Percentiles rank a stretch among this genome's conserved stretches.
phyloP scores from a whole-genome alignment of 64 coral and sea anemone genomes.

The Stichodactyla helianthus region DNA sequence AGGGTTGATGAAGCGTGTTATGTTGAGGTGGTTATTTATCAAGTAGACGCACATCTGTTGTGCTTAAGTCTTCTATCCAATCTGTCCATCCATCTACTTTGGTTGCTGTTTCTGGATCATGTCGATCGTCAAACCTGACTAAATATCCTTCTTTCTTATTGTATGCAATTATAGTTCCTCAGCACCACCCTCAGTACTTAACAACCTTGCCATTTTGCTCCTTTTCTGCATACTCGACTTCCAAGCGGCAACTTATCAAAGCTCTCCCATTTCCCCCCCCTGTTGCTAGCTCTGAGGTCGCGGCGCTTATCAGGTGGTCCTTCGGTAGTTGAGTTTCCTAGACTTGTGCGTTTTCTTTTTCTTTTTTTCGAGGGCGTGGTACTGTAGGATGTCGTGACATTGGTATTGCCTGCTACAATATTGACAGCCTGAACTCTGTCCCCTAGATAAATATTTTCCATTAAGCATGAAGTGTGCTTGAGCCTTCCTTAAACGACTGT shows the following conservation, averaged over 20 bases:
- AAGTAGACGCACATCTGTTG: neutral
- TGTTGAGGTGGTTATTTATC: neutral
- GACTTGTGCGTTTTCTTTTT: constrained; percentile 32
- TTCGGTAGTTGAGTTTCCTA: constrained; percentile 6
- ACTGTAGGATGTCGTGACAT: constrained; percentile 42
- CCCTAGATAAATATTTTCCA: constrained; percentile 50
- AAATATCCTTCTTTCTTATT: neutral
- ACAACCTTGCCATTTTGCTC: neutral
- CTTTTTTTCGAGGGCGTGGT: constrained; percentile 10
- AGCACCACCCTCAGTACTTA: neutral
- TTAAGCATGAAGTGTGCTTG: constrained; percentile 17
- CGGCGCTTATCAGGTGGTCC: constrained; percentile 36
- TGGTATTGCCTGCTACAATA: constrained; percentile 16
- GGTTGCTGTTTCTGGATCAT: neutral
- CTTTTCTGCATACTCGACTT: constrained; percentile 20
- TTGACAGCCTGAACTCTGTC: constrained; percentile 48
- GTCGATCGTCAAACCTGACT: neutral
- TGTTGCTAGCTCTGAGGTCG: constrained; percentile 1
- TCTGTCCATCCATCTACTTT: neutral
- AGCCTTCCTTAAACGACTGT: constrained; percentile 31
- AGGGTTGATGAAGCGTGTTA: neutral
- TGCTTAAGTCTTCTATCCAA: neutral
- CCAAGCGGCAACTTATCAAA: neutral
- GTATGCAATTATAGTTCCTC: neutral
- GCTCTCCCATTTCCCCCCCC: constrained; percentile 16